A percentile compares a stretch with the other conserved stretches of the same genome.
phyloP scores from a whole-genome alignment of 2,797 vertebrate genomes.

The Gephyroberyx darwinii region DNA sequence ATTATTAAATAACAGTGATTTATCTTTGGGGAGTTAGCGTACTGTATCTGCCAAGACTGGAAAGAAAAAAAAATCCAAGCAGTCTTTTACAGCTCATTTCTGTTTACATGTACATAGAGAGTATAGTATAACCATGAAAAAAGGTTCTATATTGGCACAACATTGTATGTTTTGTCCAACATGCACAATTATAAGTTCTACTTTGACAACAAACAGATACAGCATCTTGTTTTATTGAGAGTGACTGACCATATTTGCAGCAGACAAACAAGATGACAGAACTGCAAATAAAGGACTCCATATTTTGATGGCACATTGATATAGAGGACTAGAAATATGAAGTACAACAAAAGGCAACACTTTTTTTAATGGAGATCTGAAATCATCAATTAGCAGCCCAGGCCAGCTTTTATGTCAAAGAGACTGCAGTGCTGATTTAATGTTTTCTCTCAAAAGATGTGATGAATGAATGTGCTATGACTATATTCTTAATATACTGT shows the following conservation, averaged over 20 bases:
- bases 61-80: conserved; percentile 59
- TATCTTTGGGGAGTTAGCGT: conserved; percentile 83
- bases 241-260: conserved; percentile 40
- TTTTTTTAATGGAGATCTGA: conserved; percentile 45
- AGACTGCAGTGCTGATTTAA: conserved; percentile 41
- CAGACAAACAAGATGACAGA: conserved; percentile 46
- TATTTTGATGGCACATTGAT: conserved; percentile 51
- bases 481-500: neutral
- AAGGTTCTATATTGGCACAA: too few species aligned
- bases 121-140: neutral
- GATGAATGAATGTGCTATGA: conserved; percentile 3
- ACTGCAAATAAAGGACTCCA: too few species aligned
- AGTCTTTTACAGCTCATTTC: neutral
- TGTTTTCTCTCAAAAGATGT: conserved; percentile 9
- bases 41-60: conserved; percentile 81
- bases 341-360: conserved; percentile 52
- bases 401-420: conserved; percentile 65
- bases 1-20: conserved; percentile 88
- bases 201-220: neutral
- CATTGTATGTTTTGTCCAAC: conserved; percentile 4
- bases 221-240: conserved; percentile 42
- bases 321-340: conserved; percentile 52
- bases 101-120: neutral
- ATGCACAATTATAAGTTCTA: conserved; percentile 25
- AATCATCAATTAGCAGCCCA: conserved; percentile 62